phyloP scores from a whole-genome alignment of 2,113 vertebrate species.

The Malurus alboscapulatus region DNA sequence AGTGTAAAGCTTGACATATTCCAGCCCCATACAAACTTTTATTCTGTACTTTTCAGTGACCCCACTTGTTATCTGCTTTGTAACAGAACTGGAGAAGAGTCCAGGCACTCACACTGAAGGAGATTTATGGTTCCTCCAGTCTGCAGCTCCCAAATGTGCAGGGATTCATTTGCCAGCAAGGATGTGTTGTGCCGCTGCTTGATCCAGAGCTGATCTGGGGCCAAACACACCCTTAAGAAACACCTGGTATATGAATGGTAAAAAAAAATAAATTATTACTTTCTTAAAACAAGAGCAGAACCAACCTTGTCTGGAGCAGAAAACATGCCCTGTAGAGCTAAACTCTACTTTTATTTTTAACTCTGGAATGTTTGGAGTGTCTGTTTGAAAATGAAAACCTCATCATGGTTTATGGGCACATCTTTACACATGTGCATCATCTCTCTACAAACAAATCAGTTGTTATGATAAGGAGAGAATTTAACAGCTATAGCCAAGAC shows the following conservation, averaged over 20 bases:
- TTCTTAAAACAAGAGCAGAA: slow-evolving; percentile 3
- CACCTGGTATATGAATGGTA: not conserved
- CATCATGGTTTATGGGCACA: not conserved
- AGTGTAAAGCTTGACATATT: not conserved
- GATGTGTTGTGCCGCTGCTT: not conserved
- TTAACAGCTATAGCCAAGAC: not conserved
- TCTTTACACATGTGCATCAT: not conserved
- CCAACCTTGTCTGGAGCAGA: slow-evolving; percentile 1
- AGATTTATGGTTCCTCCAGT: not conserved
- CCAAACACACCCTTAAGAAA: not conserved
- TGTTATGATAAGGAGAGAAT: not conserved
- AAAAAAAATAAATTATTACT: not conserved
- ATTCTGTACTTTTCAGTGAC: not conserved
- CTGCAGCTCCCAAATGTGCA: not conserved
- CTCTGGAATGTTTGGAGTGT: not conserved
- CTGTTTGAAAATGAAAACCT: not conserved
- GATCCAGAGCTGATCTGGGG: not conserved
- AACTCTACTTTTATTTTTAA: slow-evolving; percentile 7
- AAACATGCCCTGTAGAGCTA: not conserved
- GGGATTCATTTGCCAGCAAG: not conserved
- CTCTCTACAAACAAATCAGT: not conserved
- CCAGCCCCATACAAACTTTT: not conserved
- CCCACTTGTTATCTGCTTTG: slow-evolving; percentile 6
- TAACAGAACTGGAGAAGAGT: not conserved
- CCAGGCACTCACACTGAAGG: not conserved